Percentiles rank a stretch among this genome's conserved stretches.
Conservation (phyloP, 2,888 invertebrate genomes). For the Clunio marinus region DNA sequence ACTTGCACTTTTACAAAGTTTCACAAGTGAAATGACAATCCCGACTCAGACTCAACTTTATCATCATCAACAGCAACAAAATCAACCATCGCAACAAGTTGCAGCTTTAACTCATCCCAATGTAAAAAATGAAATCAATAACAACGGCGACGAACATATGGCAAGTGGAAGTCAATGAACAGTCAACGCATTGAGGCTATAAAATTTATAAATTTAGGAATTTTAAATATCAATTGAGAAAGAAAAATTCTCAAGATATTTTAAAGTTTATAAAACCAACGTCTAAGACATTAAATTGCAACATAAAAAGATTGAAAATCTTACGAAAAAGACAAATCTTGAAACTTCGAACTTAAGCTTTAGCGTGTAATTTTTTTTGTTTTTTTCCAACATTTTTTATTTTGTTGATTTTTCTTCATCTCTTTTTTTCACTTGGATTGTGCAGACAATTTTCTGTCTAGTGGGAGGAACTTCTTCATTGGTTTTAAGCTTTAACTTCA, state of each 20-base stretch:
- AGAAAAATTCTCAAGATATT: background rate
- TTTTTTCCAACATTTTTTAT: background rate
- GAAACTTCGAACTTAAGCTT: background rate
- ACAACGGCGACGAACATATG: conserved; percentile 31
- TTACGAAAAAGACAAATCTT: conserved; percentile 39
- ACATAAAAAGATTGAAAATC: conserved; percentile 39
- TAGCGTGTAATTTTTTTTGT: background rate
- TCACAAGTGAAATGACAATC: conserved; percentile 39
- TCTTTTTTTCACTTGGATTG: background rate
- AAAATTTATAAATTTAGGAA: no score
- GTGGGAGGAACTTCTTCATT: no score
- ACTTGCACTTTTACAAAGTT: conserved; percentile 26
- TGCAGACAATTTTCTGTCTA: no score
- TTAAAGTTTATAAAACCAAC: background rate
- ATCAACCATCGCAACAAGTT: conserved; percentile 27
- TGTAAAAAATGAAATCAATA: conserved; percentile 34
- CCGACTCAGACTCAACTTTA: conserved; percentile 36
- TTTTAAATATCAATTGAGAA: background rate
- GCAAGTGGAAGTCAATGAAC: conserved; percentile 16
- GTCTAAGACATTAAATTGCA: conserved; percentile 27
- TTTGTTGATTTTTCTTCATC: conserved; percentile 1
- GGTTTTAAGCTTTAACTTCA: no score
- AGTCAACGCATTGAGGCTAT: conserved; percentile 21
- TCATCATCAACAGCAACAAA: conserved; percentile 40
- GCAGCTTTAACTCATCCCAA: background rate